phyloP scores from a whole-genome alignment of 2,797 vertebrate genomes.

The Carcharodon carcharias region DNA sequence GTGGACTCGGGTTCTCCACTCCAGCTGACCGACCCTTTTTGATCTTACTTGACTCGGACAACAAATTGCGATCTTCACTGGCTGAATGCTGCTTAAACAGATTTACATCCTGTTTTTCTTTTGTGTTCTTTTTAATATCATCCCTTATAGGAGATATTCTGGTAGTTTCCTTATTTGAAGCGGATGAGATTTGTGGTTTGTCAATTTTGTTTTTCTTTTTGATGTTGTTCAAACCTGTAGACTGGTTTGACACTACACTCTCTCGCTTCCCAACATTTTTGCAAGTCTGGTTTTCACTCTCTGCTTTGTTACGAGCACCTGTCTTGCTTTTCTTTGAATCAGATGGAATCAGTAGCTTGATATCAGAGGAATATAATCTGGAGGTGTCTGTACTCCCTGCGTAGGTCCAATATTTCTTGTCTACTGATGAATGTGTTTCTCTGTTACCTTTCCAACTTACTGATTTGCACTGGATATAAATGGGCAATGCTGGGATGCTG shows the following conservation, averaged over 20 bases:
- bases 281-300: neutral
- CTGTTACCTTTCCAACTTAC: conserved; percentile 61
- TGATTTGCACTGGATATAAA: conserved; percentile 68
- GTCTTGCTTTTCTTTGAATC: neutral
- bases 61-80: neutral
- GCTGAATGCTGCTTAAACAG: neutral
- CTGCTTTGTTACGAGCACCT: neutral
- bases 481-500: conserved; percentile 48
- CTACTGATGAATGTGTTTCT: neutral
- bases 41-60: neutral
- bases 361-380: conserved; percentile 23
- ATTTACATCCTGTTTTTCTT: neutral
- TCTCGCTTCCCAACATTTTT: neutral
- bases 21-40: neutral
- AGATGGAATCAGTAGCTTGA: neutral
- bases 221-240: neutral
- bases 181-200: neutral
- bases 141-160: neutral
- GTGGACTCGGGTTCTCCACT: neutral
- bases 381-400: conserved; percentile 31
- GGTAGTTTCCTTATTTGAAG: neutral
- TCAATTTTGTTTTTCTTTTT: neutral
- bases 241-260: neutral
- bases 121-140: neutral
- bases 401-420: conserved; percentile 34